Percentiles rank a stretch among this genome's conserved stretches.
Evolutionary conservation across 2,888 invertebrate species (phyloP).

Genomic region (Zaprionus lineosus): DNA sequence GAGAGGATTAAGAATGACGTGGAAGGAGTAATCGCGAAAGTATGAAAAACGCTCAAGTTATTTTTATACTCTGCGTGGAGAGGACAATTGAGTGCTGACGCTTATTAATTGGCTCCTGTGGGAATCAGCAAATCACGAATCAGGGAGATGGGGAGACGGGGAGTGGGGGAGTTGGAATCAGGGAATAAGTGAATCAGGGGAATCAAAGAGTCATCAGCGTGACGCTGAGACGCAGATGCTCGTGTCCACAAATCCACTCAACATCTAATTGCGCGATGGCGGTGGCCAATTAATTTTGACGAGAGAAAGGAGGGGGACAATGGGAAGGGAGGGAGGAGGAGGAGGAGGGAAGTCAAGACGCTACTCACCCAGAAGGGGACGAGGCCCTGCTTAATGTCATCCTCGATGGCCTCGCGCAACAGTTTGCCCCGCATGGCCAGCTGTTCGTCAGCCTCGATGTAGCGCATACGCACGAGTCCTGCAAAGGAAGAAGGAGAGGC

Average conservation of each 20-base stretch:
- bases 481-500: slow-evolving; percentile 1
- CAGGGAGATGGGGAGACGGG: too few species aligned
- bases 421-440: slow-evolving; percentile 92
- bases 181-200: slow-evolving; percentile 1
- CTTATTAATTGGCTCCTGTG: slow-evolving; percentile 77
- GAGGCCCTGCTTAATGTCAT: slow-evolving; percentile 91
- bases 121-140: too few species aligned
- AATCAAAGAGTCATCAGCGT: neutral
- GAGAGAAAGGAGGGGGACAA: slow-evolving; percentile 12
- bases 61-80: too few species aligned
- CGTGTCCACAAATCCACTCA: slow-evolving; percentile 47
- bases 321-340: neutral
- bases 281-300: slow-evolving; percentile 71
- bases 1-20: too few species aligned
- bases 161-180: too few species aligned
- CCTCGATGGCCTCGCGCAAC: slow-evolving; percentile 90
- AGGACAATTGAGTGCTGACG: slow-evolving; percentile 13
- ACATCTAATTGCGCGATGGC: slow-evolving; percentile 42
- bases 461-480: slow-evolving; percentile 94
- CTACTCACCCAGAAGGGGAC: slow-evolving; percentile 96
- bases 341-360: too few species aligned
- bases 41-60: neutral
- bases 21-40: neutral
- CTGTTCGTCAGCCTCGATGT: slow-evolving; percentile 93
- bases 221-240: slow-evolving; percentile 33